Conservation (phyloP, 1,140 invertebrate species). For the Cydia strobilella region DNA sequence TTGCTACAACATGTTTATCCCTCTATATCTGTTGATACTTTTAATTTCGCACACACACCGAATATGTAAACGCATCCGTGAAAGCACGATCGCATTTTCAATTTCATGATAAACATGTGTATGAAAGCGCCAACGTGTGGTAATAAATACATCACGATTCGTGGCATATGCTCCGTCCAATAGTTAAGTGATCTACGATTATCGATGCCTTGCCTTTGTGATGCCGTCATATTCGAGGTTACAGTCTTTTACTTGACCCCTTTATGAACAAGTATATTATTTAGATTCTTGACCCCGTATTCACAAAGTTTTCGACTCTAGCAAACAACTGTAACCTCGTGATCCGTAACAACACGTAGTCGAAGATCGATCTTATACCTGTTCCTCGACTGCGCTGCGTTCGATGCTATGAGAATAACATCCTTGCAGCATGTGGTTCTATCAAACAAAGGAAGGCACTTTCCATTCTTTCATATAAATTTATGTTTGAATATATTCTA, state of each 20-base stretch:
- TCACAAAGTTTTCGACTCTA: not conserved
- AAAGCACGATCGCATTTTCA: too few species aligned
- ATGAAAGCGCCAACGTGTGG: too few species aligned
- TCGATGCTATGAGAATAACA: not conserved
- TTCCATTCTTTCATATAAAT: too few species aligned
- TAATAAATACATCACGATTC: not conserved
- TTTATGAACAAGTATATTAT: not conserved
- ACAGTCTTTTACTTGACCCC: not conserved
- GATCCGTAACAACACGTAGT: not conserved
- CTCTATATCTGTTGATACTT: too few species aligned
- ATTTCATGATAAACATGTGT: too few species aligned
- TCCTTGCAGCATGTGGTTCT: conserved; percentile 1
- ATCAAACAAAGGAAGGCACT: not conserved
- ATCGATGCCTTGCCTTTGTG: not conserved
- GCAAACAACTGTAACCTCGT: not conserved
- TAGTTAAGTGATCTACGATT: not conserved
- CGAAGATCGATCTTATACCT: not conserved
- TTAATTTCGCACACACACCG: too few species aligned
- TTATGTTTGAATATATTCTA: too few species aligned
- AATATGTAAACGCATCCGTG: too few species aligned
- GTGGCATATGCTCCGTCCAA: not conserved
- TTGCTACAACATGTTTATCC: too few species aligned
- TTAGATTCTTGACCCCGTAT: not conserved
- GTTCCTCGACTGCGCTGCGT: not conserved
- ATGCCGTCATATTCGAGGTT: not conserved